Evolutionary conservation across 2,113 vertebrate genomes (phyloP), one percentile per base, ranked within the genome.

Genomic region (Sander vitreus): DNA sequence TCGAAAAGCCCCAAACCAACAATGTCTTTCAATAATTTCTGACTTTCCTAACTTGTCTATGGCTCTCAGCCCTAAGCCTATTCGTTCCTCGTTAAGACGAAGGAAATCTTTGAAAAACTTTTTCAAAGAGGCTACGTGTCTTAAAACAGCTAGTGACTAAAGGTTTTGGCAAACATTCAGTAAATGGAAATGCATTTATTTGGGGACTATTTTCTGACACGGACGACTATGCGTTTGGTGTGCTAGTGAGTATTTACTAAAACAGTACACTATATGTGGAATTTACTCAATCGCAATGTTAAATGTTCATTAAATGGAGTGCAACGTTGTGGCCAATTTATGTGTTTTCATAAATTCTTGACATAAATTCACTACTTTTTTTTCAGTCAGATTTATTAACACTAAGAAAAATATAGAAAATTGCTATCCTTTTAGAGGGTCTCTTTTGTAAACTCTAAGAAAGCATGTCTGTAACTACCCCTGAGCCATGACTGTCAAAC

Each of bases 21-120:
- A n/a, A 75, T 47, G 25, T 67, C 53, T 72, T 50, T 68, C 4
- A 63, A 55, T 69, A 58, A 47, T 39, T 65, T 21, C 30, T 54
- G 19, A 65, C 51, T 57, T 53, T 12, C 6, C 36, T 23, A 19
- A 15, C 18, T 39, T 57, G 47, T 67, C 45, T 48, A 21, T 23
- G 58, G 45, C 73, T 18, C 59, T 39, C 43, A 39, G 39, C 39
- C 39, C 39, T 39, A 39, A 39, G 39, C 39, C 39, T 39, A 67
- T 72, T 33, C 23, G 3, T 65, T 60, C 30, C 39, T 39, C 11
- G 39, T 39, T 39, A 39, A 39, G 9, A 39, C 9, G 10, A 11
- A 39, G 2, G 39, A 11, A 39, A 39, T 39, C 39, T 39, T 39
- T 39, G 39, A 11, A 39, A 39, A 39, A 10, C 39, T 39, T 65